Percentiles rank a stretch among this genome's conserved stretches.
Conservation (phyloP, 2,797 vertebrate genomes). For the Cercopithecus mitis region DNA sequence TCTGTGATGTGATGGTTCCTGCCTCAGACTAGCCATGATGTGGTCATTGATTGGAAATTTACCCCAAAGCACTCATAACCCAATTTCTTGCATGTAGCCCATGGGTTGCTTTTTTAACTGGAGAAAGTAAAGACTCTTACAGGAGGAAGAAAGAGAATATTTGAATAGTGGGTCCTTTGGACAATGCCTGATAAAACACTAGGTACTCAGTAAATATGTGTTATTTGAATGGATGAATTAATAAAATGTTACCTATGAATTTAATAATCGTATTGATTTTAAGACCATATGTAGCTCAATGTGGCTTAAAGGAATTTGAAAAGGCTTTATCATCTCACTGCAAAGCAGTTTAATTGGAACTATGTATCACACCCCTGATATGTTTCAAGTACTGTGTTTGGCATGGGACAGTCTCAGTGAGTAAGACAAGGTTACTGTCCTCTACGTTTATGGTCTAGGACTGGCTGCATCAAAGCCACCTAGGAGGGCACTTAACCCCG, state of each 20-base stretch:
- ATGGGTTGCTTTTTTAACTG: not conserved
- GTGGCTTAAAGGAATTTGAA: not conserved
- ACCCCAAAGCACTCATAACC: not conserved
- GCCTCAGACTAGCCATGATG: not conserved
- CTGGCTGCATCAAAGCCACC: not conserved
- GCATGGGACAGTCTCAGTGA: not conserved
- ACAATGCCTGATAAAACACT: not conserved
- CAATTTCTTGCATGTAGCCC: not conserved
- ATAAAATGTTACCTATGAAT: constrained; percentile 7
- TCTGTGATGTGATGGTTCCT: not conserved
- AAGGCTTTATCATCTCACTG: not conserved
- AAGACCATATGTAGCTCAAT: not conserved
- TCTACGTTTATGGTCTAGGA: not conserved
- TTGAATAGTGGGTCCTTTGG: not conserved
- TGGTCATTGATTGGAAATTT: not conserved
- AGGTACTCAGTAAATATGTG: not conserved
- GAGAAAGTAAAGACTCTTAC: not conserved
- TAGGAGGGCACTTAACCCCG: not conserved
- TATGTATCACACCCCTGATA: not conserved
- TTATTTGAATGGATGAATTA: not conserved
- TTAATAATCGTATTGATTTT: constrained; percentile 13
- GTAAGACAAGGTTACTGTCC: not conserved
- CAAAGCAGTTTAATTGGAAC: not conserved
- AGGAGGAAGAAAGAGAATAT: not conserved
- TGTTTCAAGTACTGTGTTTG: not conserved